phyloP scores from a whole-genome alignment of 2,113 vertebrate species.

The Rhea americana region DNA sequence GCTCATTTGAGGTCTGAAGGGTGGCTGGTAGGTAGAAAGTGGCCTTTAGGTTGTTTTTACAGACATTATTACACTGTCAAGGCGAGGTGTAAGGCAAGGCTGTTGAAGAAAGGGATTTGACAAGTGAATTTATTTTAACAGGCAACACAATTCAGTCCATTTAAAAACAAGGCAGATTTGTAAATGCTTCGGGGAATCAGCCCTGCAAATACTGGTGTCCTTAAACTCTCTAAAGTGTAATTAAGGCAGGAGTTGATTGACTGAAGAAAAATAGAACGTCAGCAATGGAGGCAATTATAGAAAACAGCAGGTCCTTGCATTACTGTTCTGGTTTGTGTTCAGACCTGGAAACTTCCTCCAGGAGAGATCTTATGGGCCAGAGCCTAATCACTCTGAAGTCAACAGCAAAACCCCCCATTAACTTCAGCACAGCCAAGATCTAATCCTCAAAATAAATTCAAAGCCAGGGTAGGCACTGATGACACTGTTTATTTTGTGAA shows the following conservation, averaged over 20 bases:
- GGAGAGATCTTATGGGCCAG: neutral
- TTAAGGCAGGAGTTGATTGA: conserved; percentile 64
- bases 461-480: neutral
- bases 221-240: neutral
- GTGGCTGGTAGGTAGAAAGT: neutral
- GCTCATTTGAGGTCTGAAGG: neutral
- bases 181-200: conserved; percentile 21
- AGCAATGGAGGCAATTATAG: conserved; percentile 10
- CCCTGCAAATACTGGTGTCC: neutral
- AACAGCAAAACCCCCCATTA: neutral
- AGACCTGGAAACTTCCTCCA: neutral
- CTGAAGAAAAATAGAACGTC: conserved; percentile 32
- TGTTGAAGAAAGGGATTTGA: conserved; percentile 39
- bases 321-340: conserved; percentile 3
- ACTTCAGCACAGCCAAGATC: neutral
- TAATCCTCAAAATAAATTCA: neutral
- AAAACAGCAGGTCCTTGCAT: conserved; percentile 9
- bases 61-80: conserved; percentile 21
- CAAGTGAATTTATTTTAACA: conserved; percentile 38
- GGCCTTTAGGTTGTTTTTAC: conserved; percentile 26
- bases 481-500: neutral
- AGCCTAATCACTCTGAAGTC: neutral
- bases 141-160: neutral
- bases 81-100: conserved; percentile 18
- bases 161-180: neutral